These are phyloP conservation scores for Apodemia hepburni DNA, from an alignment of 2,888 invertebrate species.

Conservation along the genomic window DNA sequence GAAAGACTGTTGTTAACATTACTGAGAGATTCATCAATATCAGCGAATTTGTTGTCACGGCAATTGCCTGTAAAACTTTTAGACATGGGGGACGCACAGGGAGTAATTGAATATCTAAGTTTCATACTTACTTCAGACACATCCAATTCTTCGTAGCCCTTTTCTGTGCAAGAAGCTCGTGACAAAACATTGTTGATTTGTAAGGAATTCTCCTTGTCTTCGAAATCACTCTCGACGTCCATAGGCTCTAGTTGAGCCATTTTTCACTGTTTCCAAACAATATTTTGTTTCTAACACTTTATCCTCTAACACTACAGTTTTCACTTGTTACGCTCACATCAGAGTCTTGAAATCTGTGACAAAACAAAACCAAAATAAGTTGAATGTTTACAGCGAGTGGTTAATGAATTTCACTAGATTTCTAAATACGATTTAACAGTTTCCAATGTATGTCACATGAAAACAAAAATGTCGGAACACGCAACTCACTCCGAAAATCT, in stretches of 20 bases:
- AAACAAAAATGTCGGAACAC: conserved; percentile 73
- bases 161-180: conserved; percentile 54
- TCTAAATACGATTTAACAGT: conserved; percentile 58
- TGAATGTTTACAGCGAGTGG: conserved; percentile 63
- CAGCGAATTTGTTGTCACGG: conserved; percentile 44
- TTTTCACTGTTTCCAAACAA: conserved; percentile 29
- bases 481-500: conserved; percentile 69
- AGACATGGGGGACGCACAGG: conserved; percentile 64
- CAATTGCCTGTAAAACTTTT: conserved; percentile 56
- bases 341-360: conserved; percentile 39
- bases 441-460: conserved; percentile 69
- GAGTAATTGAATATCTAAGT: conserved; percentile 66
- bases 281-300: conserved; percentile 14
- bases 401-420: conserved; percentile 67
- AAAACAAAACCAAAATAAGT: conserved; percentile 51
- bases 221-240: conserved; percentile 65
- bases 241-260: conserved; percentile 70
- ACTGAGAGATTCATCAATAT: conserved; percentile 37
- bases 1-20: conserved; percentile 51
- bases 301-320: conserved; percentile 19
- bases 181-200: conserved; percentile 58
- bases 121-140: conserved; percentile 70
- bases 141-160: conserved; percentile 68
- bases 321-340: conserved; percentile 14
- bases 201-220: conserved; percentile 66